phyloP scores from a whole-genome alignment of 1,140 invertebrate species.

The Matsumurasca onukii region DNA sequence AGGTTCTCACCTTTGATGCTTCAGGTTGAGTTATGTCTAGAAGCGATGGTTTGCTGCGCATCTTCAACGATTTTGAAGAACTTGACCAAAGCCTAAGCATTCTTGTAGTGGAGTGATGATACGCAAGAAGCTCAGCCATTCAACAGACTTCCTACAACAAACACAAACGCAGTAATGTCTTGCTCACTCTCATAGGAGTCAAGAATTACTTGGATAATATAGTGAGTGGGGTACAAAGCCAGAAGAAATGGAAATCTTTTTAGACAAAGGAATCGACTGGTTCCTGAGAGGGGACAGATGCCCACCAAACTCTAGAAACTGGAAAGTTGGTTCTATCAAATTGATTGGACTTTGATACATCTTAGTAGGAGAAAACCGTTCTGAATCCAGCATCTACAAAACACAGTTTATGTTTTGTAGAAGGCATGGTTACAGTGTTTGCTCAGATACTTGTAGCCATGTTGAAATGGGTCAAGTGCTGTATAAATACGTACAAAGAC shows the following conservation, averaged over 20 bases:
- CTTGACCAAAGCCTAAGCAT: neutral
- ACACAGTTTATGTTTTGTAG: too few relatives aligned
- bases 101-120: neutral
- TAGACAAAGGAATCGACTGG: neutral
- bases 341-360: neutral
- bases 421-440: too few relatives aligned
- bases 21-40: neutral
- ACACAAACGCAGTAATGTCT: conserved; percentile 2
- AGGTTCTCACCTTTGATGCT: too few relatives aligned
- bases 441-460: too few relatives aligned
- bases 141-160: neutral
- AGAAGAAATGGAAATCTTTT: neutral
- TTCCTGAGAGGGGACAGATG: neutral
- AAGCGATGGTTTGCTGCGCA: neutral
- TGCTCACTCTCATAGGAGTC: neutral
- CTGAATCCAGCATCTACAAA: too few relatives aligned
- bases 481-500: too few relatives aligned
- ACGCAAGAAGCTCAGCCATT: neutral
- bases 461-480: too few relatives aligned
- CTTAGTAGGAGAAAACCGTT: neutral
- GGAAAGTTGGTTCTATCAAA: conserved; percentile 4
- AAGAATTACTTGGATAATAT: neutral
- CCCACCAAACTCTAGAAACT: neutral
- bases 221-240: neutral
- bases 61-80: conserved; percentile 17